phyloP scores from a whole-genome alignment of 2,888 invertebrate species.

The Eilema caniola region DNA sequence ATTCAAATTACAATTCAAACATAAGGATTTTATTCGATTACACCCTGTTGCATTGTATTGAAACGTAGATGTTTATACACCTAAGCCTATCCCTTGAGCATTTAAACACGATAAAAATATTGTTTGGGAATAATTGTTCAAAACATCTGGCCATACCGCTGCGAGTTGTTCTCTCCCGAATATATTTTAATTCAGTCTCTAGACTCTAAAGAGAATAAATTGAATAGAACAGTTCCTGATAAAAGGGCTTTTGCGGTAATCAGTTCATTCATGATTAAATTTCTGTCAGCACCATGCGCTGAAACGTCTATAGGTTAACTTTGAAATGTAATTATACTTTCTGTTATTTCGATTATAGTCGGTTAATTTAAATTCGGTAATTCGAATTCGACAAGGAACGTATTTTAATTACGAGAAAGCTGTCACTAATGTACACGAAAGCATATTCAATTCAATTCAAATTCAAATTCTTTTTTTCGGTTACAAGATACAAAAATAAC shows the following conservation, averaged over 20 bases:
- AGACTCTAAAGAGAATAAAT: not conserved
- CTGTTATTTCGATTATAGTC: not conserved
- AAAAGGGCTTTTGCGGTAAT: not conserved
- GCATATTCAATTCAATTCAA: too few species aligned
- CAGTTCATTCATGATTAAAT: conserved; percentile 18
- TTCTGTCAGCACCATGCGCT: conserved; percentile 19
- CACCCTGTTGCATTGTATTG: too few species aligned
- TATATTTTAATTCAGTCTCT: not conserved
- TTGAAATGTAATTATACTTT: conserved; percentile 7
- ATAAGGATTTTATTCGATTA: too few species aligned
- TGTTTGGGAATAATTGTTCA: too few species aligned
- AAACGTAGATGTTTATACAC: too few species aligned
- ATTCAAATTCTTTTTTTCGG: too few species aligned
- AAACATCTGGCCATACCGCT: too few species aligned
- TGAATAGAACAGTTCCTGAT: not conserved
- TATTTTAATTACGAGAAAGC: too few species aligned
- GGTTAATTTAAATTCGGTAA: not conserved
- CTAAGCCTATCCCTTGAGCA: too few species aligned
- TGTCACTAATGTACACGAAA: not conserved
- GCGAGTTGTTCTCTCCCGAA: not conserved
- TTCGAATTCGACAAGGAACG: not conserved
- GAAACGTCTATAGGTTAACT: conserved; percentile 1
- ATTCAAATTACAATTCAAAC: too few species aligned
- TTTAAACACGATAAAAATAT: too few species aligned
- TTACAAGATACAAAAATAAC: too few species aligned